These are phyloP conservation scores for Helleia helle DNA, from an alignment of 2,888 invertebrate genomes.

Conservation along the genomic window DNA sequence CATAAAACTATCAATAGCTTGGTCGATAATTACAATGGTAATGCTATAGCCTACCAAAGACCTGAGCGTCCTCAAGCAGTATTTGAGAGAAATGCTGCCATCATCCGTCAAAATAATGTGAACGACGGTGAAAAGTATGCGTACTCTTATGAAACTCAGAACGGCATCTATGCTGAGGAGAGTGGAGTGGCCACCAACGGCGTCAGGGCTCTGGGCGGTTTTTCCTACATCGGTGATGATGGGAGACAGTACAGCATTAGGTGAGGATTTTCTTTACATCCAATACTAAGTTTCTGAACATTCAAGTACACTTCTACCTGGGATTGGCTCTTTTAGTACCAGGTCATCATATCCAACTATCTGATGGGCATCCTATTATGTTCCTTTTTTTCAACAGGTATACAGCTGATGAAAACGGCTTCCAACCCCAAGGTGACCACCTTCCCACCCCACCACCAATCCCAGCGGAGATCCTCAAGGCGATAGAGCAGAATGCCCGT, in stretches of 20 bases:
- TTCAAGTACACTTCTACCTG: no score
- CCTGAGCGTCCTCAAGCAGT: constrained; percentile 52
- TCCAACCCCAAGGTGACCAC: constrained; percentile 56
- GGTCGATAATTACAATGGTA: background rate
- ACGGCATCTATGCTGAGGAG: constrained; percentile 57
- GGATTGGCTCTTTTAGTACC: no score
- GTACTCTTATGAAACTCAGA: constrained; percentile 57
- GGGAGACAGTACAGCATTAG: constrained; percentile 55
- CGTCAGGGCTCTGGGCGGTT: constrained; percentile 56
- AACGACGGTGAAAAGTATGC: constrained; percentile 55
- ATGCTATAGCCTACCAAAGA: constrained; percentile 16
- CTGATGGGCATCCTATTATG: background rate
- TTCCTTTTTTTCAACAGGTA: constrained; percentile 32
- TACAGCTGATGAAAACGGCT: constrained; percentile 63
- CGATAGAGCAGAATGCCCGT: constrained; percentile 56
- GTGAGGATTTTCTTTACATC: constrained; percentile 32
- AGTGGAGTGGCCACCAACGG: constrained; percentile 57
- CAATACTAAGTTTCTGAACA: no score
- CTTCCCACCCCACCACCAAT: constrained; percentile 58
- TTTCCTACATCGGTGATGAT: constrained; percentile 59
- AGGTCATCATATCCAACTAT: no score
- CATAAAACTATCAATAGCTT: constrained; percentile 3
- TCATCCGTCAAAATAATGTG: constrained; percentile 48
- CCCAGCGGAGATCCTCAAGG: constrained; percentile 53
- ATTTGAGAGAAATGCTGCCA: constrained; percentile 52